These are phyloP conservation scores for Lepidurus apus DNA, from an alignment of 1,140 invertebrate species.

Conservation along the genomic window DNA sequence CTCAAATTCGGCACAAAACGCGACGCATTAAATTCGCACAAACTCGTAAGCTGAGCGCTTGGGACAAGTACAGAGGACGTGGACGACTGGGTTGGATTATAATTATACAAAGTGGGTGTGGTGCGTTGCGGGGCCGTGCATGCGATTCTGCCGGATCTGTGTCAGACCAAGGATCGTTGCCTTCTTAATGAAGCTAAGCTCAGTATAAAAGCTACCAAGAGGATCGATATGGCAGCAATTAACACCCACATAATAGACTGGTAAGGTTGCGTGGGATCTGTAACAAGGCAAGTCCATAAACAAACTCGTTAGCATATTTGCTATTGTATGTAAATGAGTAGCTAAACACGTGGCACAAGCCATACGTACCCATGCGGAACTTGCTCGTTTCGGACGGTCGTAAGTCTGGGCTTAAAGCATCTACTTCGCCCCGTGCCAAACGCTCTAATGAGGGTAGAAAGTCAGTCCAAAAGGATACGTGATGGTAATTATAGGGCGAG, in stretches of 20 bases:
- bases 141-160: conserved; percentile 16
- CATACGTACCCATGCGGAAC: conserved; percentile 28
- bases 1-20: neutral
- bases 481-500: conserved; percentile 30
- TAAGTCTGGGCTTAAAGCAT: conserved; percentile 29
- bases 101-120: conserved; percentile 15
- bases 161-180: conserved; percentile 25
- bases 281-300: conserved; percentile 25
- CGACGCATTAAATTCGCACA: conserved; percentile 1
- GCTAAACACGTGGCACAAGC: neutral
- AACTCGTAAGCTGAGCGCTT: neutral
- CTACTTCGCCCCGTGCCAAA: conserved; percentile 32
- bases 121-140: conserved; percentile 19
- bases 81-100: conserved; percentile 12
- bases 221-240: conserved; percentile 32
- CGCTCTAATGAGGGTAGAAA: conserved; percentile 30
- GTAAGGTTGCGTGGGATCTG: conserved; percentile 35
- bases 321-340: no score
- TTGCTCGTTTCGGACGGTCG: conserved; percentile 22
- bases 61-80: conserved; percentile 8
- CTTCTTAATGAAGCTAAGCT: conserved; percentile 33
- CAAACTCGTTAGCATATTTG: neutral
- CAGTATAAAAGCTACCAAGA: conserved; percentile 34
- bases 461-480: conserved; percentile 33
- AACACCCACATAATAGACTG: conserved; percentile 37